Percentiles rank a stretch among this genome's conserved stretches.
phyloP scores from a whole-genome alignment of 2,888 invertebrate species.

The Hypena proboscidalis region DNA sequence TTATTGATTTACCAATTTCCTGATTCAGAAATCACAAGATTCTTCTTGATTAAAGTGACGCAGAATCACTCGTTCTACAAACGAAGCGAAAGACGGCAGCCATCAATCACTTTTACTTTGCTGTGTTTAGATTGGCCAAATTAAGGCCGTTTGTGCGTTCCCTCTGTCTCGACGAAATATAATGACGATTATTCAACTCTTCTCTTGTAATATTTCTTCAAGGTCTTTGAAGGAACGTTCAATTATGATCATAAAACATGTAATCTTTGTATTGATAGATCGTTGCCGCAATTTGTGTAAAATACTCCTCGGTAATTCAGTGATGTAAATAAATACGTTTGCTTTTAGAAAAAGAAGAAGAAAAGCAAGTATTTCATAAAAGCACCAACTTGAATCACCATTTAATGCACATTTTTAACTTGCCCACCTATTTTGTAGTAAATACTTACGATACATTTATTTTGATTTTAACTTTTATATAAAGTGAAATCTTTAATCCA shows the following conservation, averaged over 20 bases:
- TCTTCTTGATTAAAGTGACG: slow-evolving; percentile 69
- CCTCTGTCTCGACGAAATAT: slow-evolving; percentile 64
- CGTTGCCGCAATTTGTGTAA: too few relatives aligned
- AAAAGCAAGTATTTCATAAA: too few relatives aligned
- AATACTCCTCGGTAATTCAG: too few relatives aligned
- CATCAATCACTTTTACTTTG: slow-evolving; percentile 64
- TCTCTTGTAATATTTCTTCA: slow-evolving; percentile 44
- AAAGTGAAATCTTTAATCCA: too few relatives aligned
- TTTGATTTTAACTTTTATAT: too few relatives aligned
- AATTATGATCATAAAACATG: slow-evolving; percentile 19
- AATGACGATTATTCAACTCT: slow-evolving; percentile 71
- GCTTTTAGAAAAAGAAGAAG: too few relatives aligned
- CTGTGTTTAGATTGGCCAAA: slow-evolving; percentile 76
- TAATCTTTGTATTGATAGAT: slow-evolving; percentile 15
- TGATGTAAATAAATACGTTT: too few relatives aligned
- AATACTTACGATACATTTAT: too few relatives aligned
- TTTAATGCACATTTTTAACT: too few relatives aligned
- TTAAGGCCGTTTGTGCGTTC: slow-evolving; percentile 64
- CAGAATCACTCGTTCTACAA: slow-evolving; percentile 75
- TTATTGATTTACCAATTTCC: slow-evolving; percentile 64
- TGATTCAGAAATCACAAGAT: slow-evolving; percentile 53
- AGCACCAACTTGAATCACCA: too few relatives aligned
- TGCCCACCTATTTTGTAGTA: too few relatives aligned
- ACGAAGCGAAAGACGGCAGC: slow-evolving; percentile 49
- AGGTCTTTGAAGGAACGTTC: slow-evolving; percentile 27